A percentile compares a stretch with the other conserved stretches of the same genome.
These are phyloP conservation scores for Poecile atricapillus DNA, from an alignment of 2,113 vertebrate genomes.

Conservation along the genomic window DNA sequence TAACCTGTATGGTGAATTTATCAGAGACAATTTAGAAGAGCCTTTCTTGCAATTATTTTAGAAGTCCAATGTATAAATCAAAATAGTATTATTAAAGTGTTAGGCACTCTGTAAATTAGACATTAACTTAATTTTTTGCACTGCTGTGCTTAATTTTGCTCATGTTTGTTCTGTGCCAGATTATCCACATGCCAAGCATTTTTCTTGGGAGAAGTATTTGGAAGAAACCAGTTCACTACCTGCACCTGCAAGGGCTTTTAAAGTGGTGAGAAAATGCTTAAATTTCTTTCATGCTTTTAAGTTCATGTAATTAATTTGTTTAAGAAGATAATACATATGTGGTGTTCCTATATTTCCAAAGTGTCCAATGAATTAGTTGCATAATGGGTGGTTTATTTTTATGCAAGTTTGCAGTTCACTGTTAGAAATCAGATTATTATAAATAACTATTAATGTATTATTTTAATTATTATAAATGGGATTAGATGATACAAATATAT, in stretches of 20 bases:
- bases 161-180: constrained; percentile 63
- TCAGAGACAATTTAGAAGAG: not conserved
- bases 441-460: not conserved
- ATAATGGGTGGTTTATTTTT: not conserved
- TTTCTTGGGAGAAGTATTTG: constrained; percentile 87
- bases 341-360: not conserved
- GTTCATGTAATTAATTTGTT: not conserved
- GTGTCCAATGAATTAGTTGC: not conserved
- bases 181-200: constrained; percentile 78
- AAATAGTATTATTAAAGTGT: not conserved
- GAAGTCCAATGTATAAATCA: not conserved
- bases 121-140: not conserved
- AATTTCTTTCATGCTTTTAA: not conserved
- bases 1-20: not conserved
- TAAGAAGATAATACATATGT: not conserved
- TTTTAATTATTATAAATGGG: not conserved
- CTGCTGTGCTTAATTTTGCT: not conserved
- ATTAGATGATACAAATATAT: not conserved
- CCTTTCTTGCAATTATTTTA: not conserved
- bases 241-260: constrained; percentile 86
- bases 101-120: not conserved
- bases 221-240: constrained; percentile 84
- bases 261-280: constrained; percentile 73
- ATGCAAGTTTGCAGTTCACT: not conserved
- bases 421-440: not conserved